A percentile compares a stretch with the other conserved stretches of the same genome.
These are phyloP conservation scores for Antitype chi DNA, from an alignment of 2,888 invertebrate species.

Conservation along the genomic window DNA sequence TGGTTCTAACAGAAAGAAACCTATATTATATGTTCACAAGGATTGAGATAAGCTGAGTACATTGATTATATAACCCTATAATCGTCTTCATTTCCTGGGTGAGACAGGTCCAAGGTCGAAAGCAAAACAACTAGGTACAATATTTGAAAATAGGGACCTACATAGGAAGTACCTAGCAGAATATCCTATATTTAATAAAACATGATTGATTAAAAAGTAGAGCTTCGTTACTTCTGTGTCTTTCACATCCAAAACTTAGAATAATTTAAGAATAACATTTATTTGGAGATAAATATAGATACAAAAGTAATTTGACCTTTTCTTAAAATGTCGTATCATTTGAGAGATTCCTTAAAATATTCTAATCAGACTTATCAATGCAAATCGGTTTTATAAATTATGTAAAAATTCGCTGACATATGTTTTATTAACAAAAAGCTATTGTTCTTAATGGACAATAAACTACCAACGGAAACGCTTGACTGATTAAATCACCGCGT, in stretches of 20 bases:
- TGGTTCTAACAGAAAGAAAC: background rate
- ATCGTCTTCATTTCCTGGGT: conserved; percentile 28
- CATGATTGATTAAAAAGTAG: background rate
- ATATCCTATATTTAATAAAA: background rate
- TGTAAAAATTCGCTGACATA: background rate
- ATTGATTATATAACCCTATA: conserved; percentile 7
- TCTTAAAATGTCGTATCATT: conserved; percentile 28
- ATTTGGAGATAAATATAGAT: background rate
- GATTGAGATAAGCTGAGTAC: conserved; percentile 9
- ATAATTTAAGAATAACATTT: conserved; percentile 12
- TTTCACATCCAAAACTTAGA: background rate
- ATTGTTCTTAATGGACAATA: conserved; percentile 5
- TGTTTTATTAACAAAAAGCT: background rate
- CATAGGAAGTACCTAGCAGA: background rate
- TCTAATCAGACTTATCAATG: conserved; percentile 21
- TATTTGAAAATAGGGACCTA: background rate
- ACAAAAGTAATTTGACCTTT: conserved; percentile 35
- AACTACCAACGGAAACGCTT: background rate
- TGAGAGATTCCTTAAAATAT: conserved; percentile 14
- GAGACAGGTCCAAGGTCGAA: background rate
- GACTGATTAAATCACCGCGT: background rate
- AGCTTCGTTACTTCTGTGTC: background rate
- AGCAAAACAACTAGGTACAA: background rate
- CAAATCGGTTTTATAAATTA: conserved; percentile 23
- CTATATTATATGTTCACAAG: background rate